A percentile compares a stretch with the other conserved stretches of the same genome.
phyloP scores from a whole-genome alignment of 2,797 vertebrate species.

The Chrosomus eos region DNA sequence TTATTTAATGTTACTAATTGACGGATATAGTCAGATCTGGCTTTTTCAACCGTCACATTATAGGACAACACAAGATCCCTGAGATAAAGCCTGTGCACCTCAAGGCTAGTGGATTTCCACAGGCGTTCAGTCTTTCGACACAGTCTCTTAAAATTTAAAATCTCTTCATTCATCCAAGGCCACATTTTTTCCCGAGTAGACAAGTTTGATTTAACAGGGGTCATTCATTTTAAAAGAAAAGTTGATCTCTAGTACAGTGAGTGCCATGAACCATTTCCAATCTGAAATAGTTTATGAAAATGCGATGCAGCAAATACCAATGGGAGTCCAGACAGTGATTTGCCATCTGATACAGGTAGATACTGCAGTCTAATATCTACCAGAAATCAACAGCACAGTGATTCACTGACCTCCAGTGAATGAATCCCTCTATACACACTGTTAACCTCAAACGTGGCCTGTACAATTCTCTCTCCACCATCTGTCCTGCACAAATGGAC shows the following conservation, averaged over 20 bases:
- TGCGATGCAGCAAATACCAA: not conserved
- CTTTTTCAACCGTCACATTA: no score
- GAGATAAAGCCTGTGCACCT: no score
- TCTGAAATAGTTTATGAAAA: slow-evolving; percentile 5
- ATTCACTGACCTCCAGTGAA: not conserved
- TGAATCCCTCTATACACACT: not conserved
- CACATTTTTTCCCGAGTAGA: no score
- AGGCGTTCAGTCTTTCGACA: no score
- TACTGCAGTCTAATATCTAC: not conserved
- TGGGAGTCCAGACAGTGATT: not conserved
- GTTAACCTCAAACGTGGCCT: not conserved
- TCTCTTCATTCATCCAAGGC: no score
- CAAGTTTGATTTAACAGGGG: no score
- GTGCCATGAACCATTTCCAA: not conserved
- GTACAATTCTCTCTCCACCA: not conserved
- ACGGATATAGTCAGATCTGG: no score
- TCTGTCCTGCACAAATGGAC: not conserved
- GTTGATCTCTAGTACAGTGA: not conserved
- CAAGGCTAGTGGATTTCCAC: no score
- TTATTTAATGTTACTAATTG: no score
- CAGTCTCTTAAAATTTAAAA: no score
- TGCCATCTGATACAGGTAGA: not conserved
- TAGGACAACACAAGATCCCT: no score
- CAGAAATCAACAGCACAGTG: not conserved
- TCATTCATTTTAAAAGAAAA: not conserved